Evolutionary conservation across 2,113 vertebrate genomes (phyloP), one percentile per base, ranked within the genome.

Genomic region (Cyanistes caeruleus): DNA sequence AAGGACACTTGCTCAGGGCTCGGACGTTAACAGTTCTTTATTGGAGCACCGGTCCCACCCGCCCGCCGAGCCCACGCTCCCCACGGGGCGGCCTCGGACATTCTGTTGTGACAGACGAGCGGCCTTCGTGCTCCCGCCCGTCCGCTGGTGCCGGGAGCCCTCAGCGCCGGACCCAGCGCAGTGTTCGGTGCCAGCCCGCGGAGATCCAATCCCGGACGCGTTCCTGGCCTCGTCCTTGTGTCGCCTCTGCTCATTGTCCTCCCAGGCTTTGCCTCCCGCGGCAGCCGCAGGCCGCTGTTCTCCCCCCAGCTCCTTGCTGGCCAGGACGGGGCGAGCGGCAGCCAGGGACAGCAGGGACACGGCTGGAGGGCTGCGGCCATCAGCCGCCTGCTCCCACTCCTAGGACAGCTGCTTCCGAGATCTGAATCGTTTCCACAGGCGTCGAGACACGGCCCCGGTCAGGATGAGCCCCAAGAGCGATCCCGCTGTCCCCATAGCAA

Each of bases 381-480:
- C 35, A 21, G 8, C 4, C 8, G 10, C 41, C 58, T 39, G 17
- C 23, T 21, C 44, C 41, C 6, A 0, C 28, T 23, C 19, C 58
- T 67, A 39, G 30, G 39, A 11, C 64, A 59, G 87, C 33, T 88
- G 20, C 7, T 74, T 56, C 33, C 2, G 67, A 0, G 72, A 25
- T 5, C 33, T 16, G 82, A 93, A 81, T 20, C 37, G 68, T 39
- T 75, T 97, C 96, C 97, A 55, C 31, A 98, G 67, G 33, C 28
- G 21, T 2, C 16, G 69, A 15, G 86, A 37, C 3, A 79, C 10
- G 14, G 83, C 16, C 0, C 7, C 39, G 0, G 87, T 31, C 15
- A 85, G 13, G 0, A 98, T 58, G 80, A 97, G 58, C 5, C 89
- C 98, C 64, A 98, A 6, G 15, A 93, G 58, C 0, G 95, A 80